phyloP scores from a whole-genome alignment of 2,113 vertebrate species.

The Cygnus atratus region DNA sequence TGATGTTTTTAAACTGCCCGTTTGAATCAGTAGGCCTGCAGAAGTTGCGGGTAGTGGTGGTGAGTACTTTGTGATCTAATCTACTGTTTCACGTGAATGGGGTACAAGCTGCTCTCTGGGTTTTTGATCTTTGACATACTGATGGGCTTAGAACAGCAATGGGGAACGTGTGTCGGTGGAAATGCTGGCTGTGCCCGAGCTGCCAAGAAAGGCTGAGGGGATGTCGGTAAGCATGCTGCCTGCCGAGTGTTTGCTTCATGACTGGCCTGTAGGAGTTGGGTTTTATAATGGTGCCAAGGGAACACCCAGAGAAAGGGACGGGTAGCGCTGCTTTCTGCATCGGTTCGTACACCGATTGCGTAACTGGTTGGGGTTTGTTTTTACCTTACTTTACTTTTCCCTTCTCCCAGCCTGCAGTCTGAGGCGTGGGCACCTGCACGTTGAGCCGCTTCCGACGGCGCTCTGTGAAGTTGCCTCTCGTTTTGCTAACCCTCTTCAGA shows the following conservation, averaged over 20 bases:
- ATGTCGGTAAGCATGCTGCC: neutral
- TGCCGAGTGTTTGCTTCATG: neutral
- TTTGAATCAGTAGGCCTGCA: neutral
- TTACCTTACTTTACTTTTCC: no score
- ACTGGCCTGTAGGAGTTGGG: neutral
- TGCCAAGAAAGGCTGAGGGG: neutral
- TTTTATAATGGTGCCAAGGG: neutral
- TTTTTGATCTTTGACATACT: neutral
- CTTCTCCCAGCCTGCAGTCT: neutral
- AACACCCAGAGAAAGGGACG: neutral
- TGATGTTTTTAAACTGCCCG: neutral
- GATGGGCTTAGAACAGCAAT: neutral
- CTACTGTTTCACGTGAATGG: neutral
- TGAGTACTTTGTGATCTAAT: neutral
- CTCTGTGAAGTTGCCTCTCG: no score
- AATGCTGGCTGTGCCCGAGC: neutral
- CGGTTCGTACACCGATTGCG: neutral
- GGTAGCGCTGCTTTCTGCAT: neutral
- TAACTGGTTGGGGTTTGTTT: no score
- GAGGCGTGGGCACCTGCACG: neutral
- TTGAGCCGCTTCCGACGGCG: no score
- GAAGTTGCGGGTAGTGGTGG: neutral
- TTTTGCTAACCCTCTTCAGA: no score
- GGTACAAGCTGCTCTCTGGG: neutral
- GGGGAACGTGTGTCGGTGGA: no score